These are phyloP conservation scores for Junonia oenone DNA, from an alignment of 2,888 invertebrate genomes.

Conservation along the genomic window DNA sequence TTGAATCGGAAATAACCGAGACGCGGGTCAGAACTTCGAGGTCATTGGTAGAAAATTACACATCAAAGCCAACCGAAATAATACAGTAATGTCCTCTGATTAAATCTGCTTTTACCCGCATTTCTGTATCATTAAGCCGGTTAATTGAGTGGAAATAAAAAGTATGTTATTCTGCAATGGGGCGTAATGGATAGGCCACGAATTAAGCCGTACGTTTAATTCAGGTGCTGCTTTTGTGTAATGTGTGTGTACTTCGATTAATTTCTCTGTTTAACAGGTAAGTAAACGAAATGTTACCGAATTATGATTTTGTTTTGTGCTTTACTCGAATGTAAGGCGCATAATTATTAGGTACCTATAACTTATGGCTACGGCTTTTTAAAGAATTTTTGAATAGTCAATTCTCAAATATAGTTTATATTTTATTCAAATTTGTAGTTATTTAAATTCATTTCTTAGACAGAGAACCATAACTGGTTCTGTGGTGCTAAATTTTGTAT, in stretches of 20 bases:
- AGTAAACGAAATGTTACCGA: no score
- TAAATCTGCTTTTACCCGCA: constrained; percentile 24
- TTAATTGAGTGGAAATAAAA: constrained; percentile 25
- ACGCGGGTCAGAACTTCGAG: constrained; percentile 36
- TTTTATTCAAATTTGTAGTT: no score
- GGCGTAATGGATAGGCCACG: neutral
- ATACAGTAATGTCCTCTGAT: constrained; percentile 30
- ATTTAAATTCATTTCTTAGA: no score
- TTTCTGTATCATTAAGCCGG: constrained; percentile 23
- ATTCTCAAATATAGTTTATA: no score
- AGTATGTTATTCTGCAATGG: constrained; percentile 4
- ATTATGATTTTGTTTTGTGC: no score
- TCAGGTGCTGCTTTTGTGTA: neutral
- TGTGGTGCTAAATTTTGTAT: no score
- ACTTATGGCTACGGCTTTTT: no score
- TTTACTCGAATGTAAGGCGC: no score
- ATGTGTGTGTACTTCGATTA: neutral
- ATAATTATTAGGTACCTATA: no score
- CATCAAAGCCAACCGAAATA: constrained; percentile 23
- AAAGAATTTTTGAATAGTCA: no score
- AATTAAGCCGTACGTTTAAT: neutral
- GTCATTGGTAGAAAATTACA: constrained; percentile 30
- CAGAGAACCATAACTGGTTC: no score
- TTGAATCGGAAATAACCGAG: constrained; percentile 45
- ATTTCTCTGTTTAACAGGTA: neutral